Conservation (phyloP, 2,797 vertebrate species). For the Cynopterus sphinx region DNA sequence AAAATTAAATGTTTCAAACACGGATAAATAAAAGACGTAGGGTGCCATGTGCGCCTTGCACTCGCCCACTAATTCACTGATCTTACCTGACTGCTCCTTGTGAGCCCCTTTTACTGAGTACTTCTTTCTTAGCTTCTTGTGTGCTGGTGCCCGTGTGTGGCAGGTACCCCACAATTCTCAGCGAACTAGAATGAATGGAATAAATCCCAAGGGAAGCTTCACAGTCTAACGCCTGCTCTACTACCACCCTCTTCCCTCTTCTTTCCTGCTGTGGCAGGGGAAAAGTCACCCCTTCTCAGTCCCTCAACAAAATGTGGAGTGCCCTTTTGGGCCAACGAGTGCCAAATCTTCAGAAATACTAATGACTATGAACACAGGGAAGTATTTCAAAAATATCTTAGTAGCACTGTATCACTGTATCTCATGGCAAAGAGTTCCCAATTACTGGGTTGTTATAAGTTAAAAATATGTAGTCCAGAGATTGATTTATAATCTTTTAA, state of each 20-base stretch:
- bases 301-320: not conserved
- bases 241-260: not conserved
- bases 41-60: not conserved
- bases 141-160: not conserved
- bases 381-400: not conserved
- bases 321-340: not conserved
- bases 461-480: not conserved
- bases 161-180: not conserved
- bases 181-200: not conserved
- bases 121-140: not conserved
- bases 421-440: not conserved
- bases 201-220: not conserved
- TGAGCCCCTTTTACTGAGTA: not conserved
- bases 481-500: not conserved
- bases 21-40: not conserved
- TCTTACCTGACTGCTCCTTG: not conserved
- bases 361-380: not conserved
- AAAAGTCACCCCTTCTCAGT: not conserved
- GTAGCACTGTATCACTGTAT: not conserved
- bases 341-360: not conserved
- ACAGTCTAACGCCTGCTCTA: not conserved
- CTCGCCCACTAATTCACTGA: not conserved
- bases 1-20: not conserved
- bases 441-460: not conserved
- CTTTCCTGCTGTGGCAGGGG: too few species aligned